These are phyloP conservation scores for Lepus timidus DNA, from an alignment of 2,113 vertebrate species.

Conservation along the genomic window DNA sequence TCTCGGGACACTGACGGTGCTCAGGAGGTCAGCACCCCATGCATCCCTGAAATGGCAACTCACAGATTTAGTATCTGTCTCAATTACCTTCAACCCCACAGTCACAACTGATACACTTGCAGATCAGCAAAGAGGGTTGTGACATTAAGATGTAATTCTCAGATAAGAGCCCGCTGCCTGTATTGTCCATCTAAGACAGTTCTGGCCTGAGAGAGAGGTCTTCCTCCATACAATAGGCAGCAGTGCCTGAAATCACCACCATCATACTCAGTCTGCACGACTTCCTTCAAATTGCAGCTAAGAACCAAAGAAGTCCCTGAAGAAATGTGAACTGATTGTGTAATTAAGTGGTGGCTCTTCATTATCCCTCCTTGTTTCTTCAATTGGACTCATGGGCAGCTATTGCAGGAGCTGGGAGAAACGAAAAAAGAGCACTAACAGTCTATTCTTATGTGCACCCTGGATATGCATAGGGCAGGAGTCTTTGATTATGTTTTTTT, in stretches of 20 bases:
- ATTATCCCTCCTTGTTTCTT: slow-evolving; percentile 62
- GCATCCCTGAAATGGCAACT: not conserved
- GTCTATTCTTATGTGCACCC: not conserved
- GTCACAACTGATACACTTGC: not conserved
- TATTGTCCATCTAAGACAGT: not conserved
- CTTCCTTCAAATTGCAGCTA: slow-evolving; percentile 1
- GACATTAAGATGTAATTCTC: not conserved
- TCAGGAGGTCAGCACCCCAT: not conserved
- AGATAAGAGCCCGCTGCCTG: not conserved
- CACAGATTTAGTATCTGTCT: not conserved
- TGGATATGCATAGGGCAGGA: not conserved
- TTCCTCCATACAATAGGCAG: not conserved
- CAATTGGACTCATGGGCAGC: slow-evolving; percentile 73
- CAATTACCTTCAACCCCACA: not conserved
- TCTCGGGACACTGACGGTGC: fast-evolving
- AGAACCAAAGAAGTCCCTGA: slow-evolving; percentile 45
- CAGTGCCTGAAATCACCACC: not conserved
- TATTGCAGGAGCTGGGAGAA: slow-evolving; percentile 17
- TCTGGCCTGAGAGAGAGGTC: not conserved
- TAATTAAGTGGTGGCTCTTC: slow-evolving; percentile 75
- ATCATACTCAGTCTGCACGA: not conserved
- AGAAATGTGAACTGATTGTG: slow-evolving; percentile 63
- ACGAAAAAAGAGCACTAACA: slow-evolving; percentile 25
- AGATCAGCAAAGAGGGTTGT: not conserved
- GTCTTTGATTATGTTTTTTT: not conserved